Base-by-base conservation (phyloP, 2,888 invertebrate genomes). In the Abrostola triplasia region DNA sequence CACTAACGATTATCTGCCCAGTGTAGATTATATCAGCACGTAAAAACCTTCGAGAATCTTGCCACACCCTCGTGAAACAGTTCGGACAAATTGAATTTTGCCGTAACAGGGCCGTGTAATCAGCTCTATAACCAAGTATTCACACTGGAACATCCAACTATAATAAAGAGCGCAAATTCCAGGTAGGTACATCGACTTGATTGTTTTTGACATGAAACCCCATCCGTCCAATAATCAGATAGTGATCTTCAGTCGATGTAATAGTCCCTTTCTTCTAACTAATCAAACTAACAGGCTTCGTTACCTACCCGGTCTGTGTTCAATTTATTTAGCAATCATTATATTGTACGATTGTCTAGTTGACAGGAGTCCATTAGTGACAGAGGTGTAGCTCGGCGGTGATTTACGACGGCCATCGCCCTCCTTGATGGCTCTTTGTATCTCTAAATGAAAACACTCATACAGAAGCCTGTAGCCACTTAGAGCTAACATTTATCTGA, bases 61-160 rank as follows among this genome's bases (percentile, higher is more conserved):
- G 82, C 85, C 88, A 86, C 90, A 88, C 90, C 86, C 85, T 85
- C 82, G 81, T 84, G 81, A 84, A 86, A 82, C 81, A 81, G 80
- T 79, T 81, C 84, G 80, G 82, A 83, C 87, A 89, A 90, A 92
- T 92, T 91, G 89, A 91, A 91, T 90, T 87, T 82, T 74, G 85
- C 77, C 82, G 77, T 84, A 82, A 84, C 80, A 85, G 81, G 81
- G 75, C 79, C 73, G 67, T 76, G 79, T 85, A 87, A 88, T 89
- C 84, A 83, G 82, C 84, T 83, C 81, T 80, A 80, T 80, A 80
- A 79, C 83, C 80, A 74, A 84, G 81, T 85, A 85, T 84, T 84
- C 82, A 84, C 83, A 67, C 68, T 51, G 77, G 70, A 77, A 79
- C 81, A 59, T 67, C 71, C 71, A 67, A 80, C 78, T 77, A 72